These are phyloP conservation scores for Ormyrus thymus DNA, from an alignment of 2,888 invertebrate species.

Conservation along the genomic window DNA sequence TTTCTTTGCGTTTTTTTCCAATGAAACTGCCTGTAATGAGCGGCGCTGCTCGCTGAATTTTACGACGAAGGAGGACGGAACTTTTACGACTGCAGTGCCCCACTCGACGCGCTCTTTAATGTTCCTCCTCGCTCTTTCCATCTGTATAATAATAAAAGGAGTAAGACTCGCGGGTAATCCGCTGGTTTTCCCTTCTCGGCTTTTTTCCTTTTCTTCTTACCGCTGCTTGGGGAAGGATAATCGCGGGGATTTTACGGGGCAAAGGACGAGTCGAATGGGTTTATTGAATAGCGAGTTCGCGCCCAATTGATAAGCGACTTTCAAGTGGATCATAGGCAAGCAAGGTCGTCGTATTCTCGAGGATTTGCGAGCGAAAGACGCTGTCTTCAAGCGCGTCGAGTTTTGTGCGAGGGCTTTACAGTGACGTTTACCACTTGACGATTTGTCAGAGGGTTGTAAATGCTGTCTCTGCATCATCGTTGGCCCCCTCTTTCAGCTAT, in stretches of 20 bases:
- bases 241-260: background rate
- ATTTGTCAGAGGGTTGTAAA: too few species aligned
- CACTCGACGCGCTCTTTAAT: background rate
- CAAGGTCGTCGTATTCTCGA: background rate
- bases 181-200: background rate
- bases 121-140: background rate
- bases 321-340: constrained; percentile 7
- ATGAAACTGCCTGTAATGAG: constrained; percentile 42
- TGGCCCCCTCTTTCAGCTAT: too few species aligned
- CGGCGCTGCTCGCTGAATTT: constrained; percentile 18
- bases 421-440: too few species aligned
- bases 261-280: background rate
- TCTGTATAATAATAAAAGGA: background rate
- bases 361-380: too few species aligned
- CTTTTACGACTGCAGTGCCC: constrained; percentile 3
- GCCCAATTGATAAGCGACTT: constrained; percentile 16
- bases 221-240: background rate
- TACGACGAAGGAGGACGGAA: constrained; percentile 11
- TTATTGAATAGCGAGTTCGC: constrained; percentile 18
- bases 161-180: constrained; percentile 3
- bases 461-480: too few species aligned
- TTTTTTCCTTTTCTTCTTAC: background rate
- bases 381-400: too few species aligned
- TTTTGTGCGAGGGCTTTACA: too few species aligned
- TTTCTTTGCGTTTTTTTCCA: constrained; percentile 7